Conservation (phyloP, 1,140 invertebrate species). For the Rhyacophila brunnea region DNA sequence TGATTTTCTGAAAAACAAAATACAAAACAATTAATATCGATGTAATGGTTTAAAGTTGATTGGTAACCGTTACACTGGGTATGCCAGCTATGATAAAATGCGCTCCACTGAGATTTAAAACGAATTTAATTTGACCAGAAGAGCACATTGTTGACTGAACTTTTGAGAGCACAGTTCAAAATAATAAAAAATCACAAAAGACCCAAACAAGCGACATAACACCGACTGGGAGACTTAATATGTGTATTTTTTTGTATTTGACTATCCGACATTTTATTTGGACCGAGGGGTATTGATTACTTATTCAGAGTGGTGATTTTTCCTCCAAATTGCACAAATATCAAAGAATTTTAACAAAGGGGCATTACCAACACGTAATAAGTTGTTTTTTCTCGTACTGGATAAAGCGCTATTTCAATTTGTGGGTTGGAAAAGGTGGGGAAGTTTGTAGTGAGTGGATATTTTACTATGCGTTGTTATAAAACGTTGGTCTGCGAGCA, state of each 20-base stretch:
- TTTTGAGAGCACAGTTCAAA: constrained; percentile 22
- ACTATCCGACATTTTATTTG: constrained; percentile 21
- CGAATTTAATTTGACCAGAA: constrained; percentile 21
- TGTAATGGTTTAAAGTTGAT: too few species aligned
- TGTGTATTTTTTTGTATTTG: constrained; percentile 27
- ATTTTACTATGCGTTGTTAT: too few species aligned
- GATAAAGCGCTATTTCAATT: constrained; percentile 25
- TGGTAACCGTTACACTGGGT: too few species aligned
- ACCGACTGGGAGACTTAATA: constrained; percentile 2
- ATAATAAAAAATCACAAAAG: constrained; percentile 14
- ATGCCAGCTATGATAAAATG: too few species aligned
- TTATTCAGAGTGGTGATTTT: constrained; percentile 31
- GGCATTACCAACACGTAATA: constrained; percentile 35
- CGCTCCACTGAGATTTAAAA: constrained; percentile 1
- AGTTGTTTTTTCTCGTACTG: constrained; percentile 27
- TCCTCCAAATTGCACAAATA: constrained; percentile 35
- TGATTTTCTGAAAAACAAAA: too few species aligned
- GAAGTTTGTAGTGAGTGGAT: neutral
- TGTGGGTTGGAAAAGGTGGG: constrained; percentile 13
- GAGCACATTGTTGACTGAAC: constrained; percentile 12
- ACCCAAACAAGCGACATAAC: constrained; percentile 13
- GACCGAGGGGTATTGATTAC: constrained; percentile 33
- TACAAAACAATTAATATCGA: too few species aligned
- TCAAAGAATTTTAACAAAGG: constrained; percentile 34
- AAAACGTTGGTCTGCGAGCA: too few species aligned